phyloP scores from a whole-genome alignment of 2,888 invertebrate genomes.

The Meandrusa payeni region DNA sequence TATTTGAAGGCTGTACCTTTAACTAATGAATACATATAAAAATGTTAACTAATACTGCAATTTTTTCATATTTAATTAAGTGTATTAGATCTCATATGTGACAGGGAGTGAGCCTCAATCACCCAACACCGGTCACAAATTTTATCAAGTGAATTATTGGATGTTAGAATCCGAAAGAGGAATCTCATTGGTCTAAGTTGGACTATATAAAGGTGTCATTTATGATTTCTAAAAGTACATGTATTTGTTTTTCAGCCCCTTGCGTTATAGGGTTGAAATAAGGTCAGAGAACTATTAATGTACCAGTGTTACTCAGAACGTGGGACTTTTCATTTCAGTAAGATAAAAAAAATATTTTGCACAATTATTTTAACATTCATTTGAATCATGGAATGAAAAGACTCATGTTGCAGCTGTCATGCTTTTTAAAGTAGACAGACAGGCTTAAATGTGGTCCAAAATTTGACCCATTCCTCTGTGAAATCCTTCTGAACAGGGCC shows the following conservation, averaged over 20 bases:
- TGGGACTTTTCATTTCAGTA: conserved; percentile 42
- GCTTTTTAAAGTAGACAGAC: conserved; percentile 50
- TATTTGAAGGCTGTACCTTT: too few relatives aligned
- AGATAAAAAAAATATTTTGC: too few relatives aligned
- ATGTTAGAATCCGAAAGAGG: too few relatives aligned
- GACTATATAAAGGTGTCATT: too few relatives aligned
- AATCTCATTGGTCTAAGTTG: too few relatives aligned
- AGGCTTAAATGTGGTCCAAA: conserved; percentile 64
- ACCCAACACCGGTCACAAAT: too few relatives aligned
- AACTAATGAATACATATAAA: too few relatives aligned
- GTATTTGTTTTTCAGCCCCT: conserved; percentile 72
- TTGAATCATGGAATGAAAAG: conserved; percentile 9
- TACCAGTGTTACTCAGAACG: conserved; percentile 49
- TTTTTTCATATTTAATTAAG: too few relatives aligned
- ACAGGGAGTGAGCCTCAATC: too few relatives aligned
- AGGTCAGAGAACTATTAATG: conserved; percentile 67
- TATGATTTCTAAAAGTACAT: conserved; percentile 25
- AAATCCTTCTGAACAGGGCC: conserved; percentile 65
- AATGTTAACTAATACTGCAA: too few relatives aligned
- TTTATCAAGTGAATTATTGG: too few relatives aligned
- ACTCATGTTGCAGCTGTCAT: conserved; percentile 38
- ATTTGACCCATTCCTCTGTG: conserved; percentile 45
- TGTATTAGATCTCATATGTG: too few relatives aligned
- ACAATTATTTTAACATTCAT: not conserved
- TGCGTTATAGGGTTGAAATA: conserved; percentile 56